Base-by-base conservation (phyloP, 2,113 vertebrate genomes). In the Crotophaga sulcirostris region DNA sequence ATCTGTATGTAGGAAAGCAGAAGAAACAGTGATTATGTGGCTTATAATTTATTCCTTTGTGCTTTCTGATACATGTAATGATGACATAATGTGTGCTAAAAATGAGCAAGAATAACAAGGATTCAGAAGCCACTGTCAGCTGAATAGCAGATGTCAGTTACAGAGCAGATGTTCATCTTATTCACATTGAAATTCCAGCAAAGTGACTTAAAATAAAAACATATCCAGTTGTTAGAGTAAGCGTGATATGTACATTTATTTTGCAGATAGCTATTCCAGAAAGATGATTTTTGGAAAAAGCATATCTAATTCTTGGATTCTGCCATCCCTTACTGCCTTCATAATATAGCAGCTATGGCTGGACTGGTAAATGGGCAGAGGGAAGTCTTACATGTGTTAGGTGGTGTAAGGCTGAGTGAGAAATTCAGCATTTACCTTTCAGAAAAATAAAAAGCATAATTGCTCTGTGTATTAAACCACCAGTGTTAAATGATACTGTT, bases 81-180 rank as follows among this genome's bases (percentile, higher is more conserved):
- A 63, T 80, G 49, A 60, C 24, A 16, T 79, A 76, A 75, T 31
- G 6, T 83, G 88, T 92, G 19, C 63, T 76, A 69, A 88, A 87
- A 94, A 60, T 47, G 13, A 47, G 16, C 11, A 68, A 78, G 75
- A 85, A 69, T 90, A 66, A 69, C 44, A 58, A 66, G 38, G 81
- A 94, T 93, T 94, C 68, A 80, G 59, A 83, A 91, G 63, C 87
- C 80, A 49, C 68, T 85, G 44, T 70, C 49, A 88, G 49, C 45
- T 93, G 63, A 87, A 44, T 13, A 93, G 45, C 79, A 88, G 70
- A 72, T 82, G 59, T 84, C 40, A 47, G 23, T 64, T 80, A 40
- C 66, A 62, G 42, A 84, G 69, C 78, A 81, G 54, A 92, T 90
- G 68, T n/a, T 60, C 19, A 5, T 77, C 31, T 86, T 72, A 76